phyloP scores from a whole-genome alignment of 2,888 invertebrate genomes.

The Chrysodeixis includens region DNA sequence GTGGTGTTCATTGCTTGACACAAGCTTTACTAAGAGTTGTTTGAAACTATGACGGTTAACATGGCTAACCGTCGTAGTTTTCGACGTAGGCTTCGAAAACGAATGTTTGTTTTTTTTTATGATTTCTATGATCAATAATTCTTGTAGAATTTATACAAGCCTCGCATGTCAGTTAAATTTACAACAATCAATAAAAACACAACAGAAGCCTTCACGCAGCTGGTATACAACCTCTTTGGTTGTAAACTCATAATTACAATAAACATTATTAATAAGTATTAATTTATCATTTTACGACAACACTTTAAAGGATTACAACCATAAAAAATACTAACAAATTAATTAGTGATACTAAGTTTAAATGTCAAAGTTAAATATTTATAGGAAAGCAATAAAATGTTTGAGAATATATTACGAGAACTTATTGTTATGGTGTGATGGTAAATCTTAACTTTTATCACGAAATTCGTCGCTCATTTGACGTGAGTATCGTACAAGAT shows the following conservation, averaged over 20 bases:
- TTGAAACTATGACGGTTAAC: too few relatives aligned
- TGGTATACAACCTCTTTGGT: neutral
- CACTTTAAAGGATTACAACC: conserved; percentile 27
- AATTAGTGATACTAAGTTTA: conserved; percentile 42
- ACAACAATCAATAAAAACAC: too few relatives aligned
- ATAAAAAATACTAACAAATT: conserved; percentile 37
- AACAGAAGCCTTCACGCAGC: neutral
- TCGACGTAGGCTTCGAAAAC: too few relatives aligned
- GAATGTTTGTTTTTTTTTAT: too few relatives aligned
- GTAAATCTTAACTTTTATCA: conserved; percentile 6
- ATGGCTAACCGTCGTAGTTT: too few relatives aligned
- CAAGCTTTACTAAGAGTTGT: too few relatives aligned
- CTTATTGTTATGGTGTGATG: conserved; percentile 22
- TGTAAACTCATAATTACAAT: neutral
- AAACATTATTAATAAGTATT: conserved; percentile 20
- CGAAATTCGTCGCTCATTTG: too few relatives aligned
- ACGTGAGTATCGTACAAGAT: too few relatives aligned
- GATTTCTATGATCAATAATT: too few relatives aligned
- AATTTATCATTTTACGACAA: conserved; percentile 26
- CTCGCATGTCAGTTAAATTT: too few relatives aligned
- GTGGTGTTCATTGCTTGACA: too few relatives aligned
- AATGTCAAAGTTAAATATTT: conserved; percentile 56
- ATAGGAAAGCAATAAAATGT: conserved; percentile 11
- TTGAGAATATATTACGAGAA: neutral
- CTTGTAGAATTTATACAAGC: too few relatives aligned